Percentiles rank a stretch among this genome's conserved stretches.
phyloP scores from a whole-genome alignment of 2,888 invertebrate species.

The Nomada hirtipes region DNA sequence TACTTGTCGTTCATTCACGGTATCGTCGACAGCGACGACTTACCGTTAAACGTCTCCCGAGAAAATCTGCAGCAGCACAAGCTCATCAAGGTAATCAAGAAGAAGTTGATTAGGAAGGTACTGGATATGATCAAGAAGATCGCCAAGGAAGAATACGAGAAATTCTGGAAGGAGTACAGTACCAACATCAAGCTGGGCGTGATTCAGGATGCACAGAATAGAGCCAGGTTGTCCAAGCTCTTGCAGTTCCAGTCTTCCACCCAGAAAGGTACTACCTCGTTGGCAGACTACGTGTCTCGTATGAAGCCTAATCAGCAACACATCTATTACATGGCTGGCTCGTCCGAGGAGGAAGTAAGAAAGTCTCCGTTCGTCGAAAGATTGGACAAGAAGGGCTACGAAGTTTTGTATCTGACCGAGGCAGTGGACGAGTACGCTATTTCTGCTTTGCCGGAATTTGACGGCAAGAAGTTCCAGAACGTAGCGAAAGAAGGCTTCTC shows the following conservation, averaged over 20 bases:
- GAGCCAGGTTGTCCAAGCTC: constrained; percentile 97
- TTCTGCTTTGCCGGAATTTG: constrained; percentile 98
- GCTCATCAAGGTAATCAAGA: constrained; percentile 99
- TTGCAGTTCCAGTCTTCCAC: constrained; percentile 95
- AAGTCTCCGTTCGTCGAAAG: constrained; percentile 98
- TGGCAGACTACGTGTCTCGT: constrained; percentile 95
- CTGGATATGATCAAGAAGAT: constrained; percentile 99
- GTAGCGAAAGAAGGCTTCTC: constrained; percentile 99
- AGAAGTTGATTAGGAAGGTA: constrained; percentile 98
- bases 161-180: constrained; percentile 99
- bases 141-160: constrained; percentile 93
- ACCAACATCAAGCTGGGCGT: constrained; percentile 98
- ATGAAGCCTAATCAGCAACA: constrained; percentile 98
- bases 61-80: constrained; percentile 99
- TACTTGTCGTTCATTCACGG: constrained; percentile 98
- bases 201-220: constrained; percentile 98
- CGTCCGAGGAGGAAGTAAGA: constrained; percentile 93
- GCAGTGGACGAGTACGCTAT: constrained; percentile 99
- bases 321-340: constrained; percentile 98
- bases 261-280: constrained; percentile 88
- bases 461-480: constrained; percentile 99
- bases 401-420: constrained; percentile 97
- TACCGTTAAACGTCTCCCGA: constrained; percentile 98
- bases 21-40: constrained; percentile 99
- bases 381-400: constrained; percentile 95